Conservation (phyloP, 2,888 invertebrate genomes). For the Hemicrepidius hirtus region DNA sequence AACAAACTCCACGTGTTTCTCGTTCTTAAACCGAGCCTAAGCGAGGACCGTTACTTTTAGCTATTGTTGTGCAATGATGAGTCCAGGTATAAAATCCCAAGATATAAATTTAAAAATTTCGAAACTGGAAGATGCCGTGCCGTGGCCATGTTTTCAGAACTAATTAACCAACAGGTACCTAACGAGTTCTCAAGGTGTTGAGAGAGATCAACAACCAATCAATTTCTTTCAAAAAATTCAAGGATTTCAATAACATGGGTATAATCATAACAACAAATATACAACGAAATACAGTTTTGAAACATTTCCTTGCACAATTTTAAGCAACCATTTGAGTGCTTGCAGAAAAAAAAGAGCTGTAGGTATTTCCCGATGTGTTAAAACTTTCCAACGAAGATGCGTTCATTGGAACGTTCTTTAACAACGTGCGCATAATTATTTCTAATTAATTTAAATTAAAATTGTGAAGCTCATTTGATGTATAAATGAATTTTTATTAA, state of each 20-base stretch:
- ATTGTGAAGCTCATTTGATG: neutral
- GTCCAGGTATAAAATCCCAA: neutral
- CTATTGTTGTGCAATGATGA: conserved; percentile 10
- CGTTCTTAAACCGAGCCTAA: neutral
- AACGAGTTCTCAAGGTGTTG: conserved; percentile 8
- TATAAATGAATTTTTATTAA: conserved; percentile 1
- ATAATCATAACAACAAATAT: neutral
- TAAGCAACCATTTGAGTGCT: neutral
- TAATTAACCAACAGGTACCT: conserved; percentile 8
- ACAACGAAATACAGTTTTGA: neutral
- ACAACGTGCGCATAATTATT: neutral
- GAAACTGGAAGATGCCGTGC: neutral
- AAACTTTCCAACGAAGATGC: conserved; percentile 9
- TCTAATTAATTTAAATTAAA: neutral
- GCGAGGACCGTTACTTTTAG: neutral
- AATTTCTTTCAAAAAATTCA: neutral
- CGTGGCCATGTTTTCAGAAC: conserved; percentile 1
- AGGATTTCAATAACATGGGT: conserved; percentile 1
- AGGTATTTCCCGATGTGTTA: neutral
- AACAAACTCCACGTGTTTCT: conserved; percentile 15
- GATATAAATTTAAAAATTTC: neutral
- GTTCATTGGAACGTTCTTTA: conserved; percentile 19
- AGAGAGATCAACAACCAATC: neutral
- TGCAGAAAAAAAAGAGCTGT: neutral
- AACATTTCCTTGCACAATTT: neutral